Evolutionary conservation across 2,888 invertebrate genomes (phyloP).

Genomic region (Mythimna pallens): DNA sequence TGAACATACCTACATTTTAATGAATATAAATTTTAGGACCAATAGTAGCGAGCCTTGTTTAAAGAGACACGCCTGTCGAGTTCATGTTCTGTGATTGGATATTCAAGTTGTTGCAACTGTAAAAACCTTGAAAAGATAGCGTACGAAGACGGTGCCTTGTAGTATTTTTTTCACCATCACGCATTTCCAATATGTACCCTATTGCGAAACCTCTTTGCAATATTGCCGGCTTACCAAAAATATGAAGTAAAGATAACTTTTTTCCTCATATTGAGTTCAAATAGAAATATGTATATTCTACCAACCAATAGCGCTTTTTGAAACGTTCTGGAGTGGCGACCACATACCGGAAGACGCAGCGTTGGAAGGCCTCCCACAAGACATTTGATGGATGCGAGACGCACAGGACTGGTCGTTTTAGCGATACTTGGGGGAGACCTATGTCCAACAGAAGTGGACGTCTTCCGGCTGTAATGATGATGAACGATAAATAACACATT

Average conservation of each 20-base stretch:
- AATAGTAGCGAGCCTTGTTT: not conserved
- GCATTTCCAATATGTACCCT: not conserved
- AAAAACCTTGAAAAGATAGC: not conserved
- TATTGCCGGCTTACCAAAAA: constrained; percentile 23
- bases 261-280: constrained; percentile 7
- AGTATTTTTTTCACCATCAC: not conserved
- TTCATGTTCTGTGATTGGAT: constrained; percentile 3
- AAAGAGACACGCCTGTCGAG: not conserved
- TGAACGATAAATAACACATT: not conserved
- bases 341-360: no score
- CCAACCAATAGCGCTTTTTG: not conserved
- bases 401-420: no score
- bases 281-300: not conserved
- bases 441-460: no score
- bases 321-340: no score
- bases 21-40: not conserved
- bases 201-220: constrained; percentile 20
- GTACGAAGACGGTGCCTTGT: not conserved
- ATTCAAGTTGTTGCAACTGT: not conserved
- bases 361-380: no score
- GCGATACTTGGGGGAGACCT: no score
- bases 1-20: not conserved
- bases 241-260: constrained; percentile 6
- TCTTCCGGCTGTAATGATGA: no score
- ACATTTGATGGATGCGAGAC: no score